Conservation (phyloP, 2,888 invertebrate genomes). For the Drosophila antonietae region DNA sequence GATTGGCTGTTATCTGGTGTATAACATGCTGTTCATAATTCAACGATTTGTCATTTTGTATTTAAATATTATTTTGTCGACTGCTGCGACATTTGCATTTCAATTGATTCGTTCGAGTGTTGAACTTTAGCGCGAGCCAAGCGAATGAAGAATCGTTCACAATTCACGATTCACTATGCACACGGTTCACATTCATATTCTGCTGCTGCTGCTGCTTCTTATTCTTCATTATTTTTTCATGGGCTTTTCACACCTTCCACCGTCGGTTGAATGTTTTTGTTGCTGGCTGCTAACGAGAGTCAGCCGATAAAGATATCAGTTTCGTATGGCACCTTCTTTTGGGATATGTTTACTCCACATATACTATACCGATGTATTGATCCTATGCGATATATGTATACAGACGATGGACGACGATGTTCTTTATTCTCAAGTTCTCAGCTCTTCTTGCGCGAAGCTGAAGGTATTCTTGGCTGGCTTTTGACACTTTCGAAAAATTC, state of each 20-base stretch:
- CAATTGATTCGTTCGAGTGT: constrained; percentile 72
- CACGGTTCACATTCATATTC: constrained; percentile 18
- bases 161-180: constrained; percentile 31
- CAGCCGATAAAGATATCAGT: constrained; percentile 72
- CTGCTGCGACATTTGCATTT: constrained; percentile 68
- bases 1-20: constrained; percentile 10
- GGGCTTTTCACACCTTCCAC: constrained; percentile 68
- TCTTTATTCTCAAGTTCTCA: background rate
- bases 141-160: constrained; percentile 50
- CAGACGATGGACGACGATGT: background rate
- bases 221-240: background rate
- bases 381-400: constrained; percentile 24
- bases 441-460: constrained; percentile 4
- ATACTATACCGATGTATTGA: constrained; percentile 3
- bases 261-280: constrained; percentile 35
- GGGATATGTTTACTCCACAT: constrained; percentile 1
- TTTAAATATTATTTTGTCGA: constrained; percentile 68
- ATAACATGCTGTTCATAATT: constrained; percentile 63
- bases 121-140: constrained; percentile 75
- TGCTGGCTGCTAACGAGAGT: constrained; percentile 50
- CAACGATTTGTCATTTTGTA: constrained; percentile 79
- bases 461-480: constrained; percentile 49
- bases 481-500: constrained; percentile 77
- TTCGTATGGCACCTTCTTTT: constrained; percentile 51
- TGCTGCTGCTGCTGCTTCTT: no score